These are phyloP conservation scores for Teleogryllus oceanicus DNA, from an alignment of 2,888 invertebrate species.

Conservation along the genomic window DNA sequence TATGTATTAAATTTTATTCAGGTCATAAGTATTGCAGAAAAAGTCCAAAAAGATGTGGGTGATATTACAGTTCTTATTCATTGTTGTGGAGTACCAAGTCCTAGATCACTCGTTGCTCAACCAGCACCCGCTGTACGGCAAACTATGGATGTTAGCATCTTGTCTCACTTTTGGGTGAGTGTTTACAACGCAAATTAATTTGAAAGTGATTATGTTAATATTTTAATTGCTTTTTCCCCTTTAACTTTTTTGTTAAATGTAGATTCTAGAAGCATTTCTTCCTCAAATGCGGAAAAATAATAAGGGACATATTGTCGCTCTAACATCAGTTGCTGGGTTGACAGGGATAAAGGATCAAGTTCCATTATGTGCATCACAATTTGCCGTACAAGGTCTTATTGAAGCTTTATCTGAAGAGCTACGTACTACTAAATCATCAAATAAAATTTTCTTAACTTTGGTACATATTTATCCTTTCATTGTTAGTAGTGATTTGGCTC, in stretches of 20 bases:
- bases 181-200: neutral
- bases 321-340: conserved; percentile 62
- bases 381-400: conserved; percentile 63
- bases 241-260: conserved; percentile 38
- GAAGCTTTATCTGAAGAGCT: conserved; percentile 61
- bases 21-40: conserved; percentile 49
- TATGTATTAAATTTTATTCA: conserved; percentile 22
- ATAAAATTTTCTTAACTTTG: conserved; percentile 58
- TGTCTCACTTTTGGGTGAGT: conserved; percentile 62
- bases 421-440: conserved; percentile 52
- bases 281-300: conserved; percentile 58
- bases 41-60: conserved; percentile 54
- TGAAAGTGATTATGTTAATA: neutral
- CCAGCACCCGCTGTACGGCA: conserved; percentile 52
- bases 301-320: conserved; percentile 59
- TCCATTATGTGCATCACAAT: conserved; percentile 62
- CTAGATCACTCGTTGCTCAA: conserved; percentile 54
- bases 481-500: conserved; percentile 52
- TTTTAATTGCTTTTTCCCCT: neutral
- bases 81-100: conserved; percentile 62
- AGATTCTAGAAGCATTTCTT: conserved; percentile 59
- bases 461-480: conserved; percentile 63
- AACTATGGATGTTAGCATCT: conserved; percentile 57
- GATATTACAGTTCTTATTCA: conserved; percentile 61
- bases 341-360: conserved; percentile 58